Evolutionary conservation across 2,113 vertebrate species (phyloP).

Genomic region (Anhinga rufa): DNA sequence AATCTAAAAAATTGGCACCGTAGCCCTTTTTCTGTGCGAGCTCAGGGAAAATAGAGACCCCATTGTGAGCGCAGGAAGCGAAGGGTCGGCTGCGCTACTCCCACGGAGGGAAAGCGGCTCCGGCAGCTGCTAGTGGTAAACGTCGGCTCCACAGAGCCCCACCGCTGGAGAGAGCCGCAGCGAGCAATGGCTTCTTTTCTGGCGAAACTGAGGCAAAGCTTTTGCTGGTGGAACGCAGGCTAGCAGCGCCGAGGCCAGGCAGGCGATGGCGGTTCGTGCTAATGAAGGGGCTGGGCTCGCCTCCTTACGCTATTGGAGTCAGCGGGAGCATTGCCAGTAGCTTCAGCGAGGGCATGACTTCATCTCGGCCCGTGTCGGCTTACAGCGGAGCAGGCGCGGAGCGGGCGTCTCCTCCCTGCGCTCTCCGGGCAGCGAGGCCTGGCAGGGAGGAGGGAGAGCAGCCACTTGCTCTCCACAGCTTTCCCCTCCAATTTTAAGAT

Average conservation of each 20-base stretch:
- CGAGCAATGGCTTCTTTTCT: background rate
- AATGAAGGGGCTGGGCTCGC: background rate
- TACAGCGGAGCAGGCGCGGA: accelerated
- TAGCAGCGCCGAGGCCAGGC: background rate
- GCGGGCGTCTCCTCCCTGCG: accelerated
- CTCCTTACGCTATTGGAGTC: background rate
- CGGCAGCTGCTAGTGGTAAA: accelerated
- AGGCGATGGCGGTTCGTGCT: background rate
- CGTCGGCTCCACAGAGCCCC: background rate
- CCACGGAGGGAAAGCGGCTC: background rate
- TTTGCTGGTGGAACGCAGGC: accelerated
- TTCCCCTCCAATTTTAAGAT: background rate
- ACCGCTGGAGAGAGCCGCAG: background rate
- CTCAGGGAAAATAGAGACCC: background rate
- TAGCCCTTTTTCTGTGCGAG: background rate
- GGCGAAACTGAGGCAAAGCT: background rate
- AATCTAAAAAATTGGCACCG: accelerated
- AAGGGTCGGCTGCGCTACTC: no score
- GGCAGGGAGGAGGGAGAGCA: background rate
- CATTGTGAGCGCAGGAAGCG: accelerated
- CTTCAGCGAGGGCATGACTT: background rate
- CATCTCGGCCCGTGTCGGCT: background rate
- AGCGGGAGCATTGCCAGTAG: background rate
- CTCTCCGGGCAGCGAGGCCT: background rate
- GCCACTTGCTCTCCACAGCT: background rate